These are phyloP conservation scores for Eubucco bourcierii DNA, from an alignment of 2,113 vertebrate genomes.

Conservation along the genomic window DNA sequence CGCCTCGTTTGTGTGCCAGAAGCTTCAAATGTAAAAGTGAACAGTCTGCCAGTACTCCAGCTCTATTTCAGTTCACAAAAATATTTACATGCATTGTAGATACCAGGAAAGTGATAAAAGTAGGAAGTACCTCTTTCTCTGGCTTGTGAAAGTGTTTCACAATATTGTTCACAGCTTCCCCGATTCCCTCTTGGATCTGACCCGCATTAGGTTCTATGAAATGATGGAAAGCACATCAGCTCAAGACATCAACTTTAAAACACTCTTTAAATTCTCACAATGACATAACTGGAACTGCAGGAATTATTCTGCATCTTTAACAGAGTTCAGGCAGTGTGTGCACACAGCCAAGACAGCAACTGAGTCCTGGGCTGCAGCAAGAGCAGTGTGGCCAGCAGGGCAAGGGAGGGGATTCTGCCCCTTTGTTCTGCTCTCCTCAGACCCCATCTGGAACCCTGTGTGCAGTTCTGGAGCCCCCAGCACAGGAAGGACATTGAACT, in stretches of 20 bases:
- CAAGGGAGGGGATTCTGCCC: too few species aligned
- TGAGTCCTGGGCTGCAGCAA: too few species aligned
- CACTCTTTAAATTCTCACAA: not conserved
- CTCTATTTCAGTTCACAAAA: not conserved
- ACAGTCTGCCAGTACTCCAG: not conserved
- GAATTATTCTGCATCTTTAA: not conserved
- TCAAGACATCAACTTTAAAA: not conserved
- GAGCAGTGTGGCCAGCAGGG: too few species aligned
- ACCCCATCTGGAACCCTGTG: too few species aligned
- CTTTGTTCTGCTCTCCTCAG: too few species aligned
- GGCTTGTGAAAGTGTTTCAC: conserved; percentile 98
- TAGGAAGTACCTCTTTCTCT: conserved; percentile 90
- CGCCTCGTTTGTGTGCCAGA: not conserved
- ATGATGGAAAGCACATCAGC: conserved; percentile 6
- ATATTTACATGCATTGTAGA: not conserved
- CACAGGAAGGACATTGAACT: too few species aligned
- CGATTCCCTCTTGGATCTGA: conserved; percentile 95
- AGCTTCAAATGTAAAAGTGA: not conserved
- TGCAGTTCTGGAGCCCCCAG: too few species aligned
- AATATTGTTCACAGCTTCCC: conserved; percentile 95
- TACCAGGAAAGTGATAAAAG: not conserved
- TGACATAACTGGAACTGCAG: not conserved
- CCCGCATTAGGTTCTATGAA: conserved; percentile 85
- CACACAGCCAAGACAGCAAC: too few species aligned
- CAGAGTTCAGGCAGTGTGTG: not conserved